Conservation (phyloP, 2,888 invertebrate genomes). For the Alitta virens region DNA sequence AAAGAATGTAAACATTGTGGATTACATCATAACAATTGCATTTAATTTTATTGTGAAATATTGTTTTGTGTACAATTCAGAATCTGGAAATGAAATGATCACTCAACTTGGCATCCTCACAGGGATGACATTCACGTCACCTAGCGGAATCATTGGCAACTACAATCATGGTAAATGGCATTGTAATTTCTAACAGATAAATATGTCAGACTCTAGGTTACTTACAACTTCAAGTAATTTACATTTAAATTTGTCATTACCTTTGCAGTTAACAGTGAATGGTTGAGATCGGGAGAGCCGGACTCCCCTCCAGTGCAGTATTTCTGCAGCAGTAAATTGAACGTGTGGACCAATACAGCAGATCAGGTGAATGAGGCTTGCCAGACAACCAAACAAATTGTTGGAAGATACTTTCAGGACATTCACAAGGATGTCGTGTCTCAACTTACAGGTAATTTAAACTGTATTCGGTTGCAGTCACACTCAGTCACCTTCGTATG, state of each 20-base stretch:
- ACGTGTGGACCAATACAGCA: slow-evolving; percentile 49
- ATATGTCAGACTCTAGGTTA: neutral
- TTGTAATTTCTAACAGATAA: neutral
- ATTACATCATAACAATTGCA: too few species aligned
- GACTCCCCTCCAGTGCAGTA: slow-evolving; percentile 42
- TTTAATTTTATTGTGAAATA: too few species aligned
- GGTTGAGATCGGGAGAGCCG: slow-evolving; percentile 41
- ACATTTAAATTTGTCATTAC: neutral
- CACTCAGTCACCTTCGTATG: too few species aligned
- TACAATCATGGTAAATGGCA: slow-evolving; percentile 45
- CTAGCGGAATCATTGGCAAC: slow-evolving; percentile 49
- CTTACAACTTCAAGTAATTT: too few species aligned
- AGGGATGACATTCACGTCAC: slow-evolving; percentile 45
- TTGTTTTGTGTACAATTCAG: slow-evolving; percentile 30
- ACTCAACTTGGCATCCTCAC: slow-evolving; percentile 44
- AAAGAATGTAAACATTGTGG: neutral
- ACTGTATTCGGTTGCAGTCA: too few species aligned
- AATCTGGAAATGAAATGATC: slow-evolving; percentile 48
- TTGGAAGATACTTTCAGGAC: slow-evolving; percentile 46
- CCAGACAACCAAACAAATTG: slow-evolving; percentile 32
- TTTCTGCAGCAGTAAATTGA: slow-evolving; percentile 49
- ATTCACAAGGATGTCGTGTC: slow-evolving; percentile 45
- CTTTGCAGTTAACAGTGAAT: slow-evolving; percentile 47
- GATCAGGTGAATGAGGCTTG: slow-evolving; percentile 48
- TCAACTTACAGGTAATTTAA: slow-evolving; percentile 50